phyloP scores from a whole-genome alignment of 2,797 vertebrate species.

The Catostomus latipinnis region DNA sequence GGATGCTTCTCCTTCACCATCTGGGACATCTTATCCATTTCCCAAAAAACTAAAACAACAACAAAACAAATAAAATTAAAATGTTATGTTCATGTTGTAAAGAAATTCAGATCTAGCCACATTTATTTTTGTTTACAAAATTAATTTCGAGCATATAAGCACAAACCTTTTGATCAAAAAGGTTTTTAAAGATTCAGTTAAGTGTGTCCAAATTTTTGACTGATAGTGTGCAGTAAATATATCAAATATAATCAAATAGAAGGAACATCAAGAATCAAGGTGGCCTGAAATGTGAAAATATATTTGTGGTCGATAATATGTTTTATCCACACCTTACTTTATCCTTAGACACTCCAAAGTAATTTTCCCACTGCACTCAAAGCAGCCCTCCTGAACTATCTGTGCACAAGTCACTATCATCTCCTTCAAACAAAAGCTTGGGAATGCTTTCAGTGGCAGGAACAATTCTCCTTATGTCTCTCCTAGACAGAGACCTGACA shows the following conservation, averaged over 20 bases:
- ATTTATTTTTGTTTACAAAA: too few relatives aligned
- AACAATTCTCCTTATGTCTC: constrained; percentile 72
- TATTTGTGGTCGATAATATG: constrained; percentile 16
- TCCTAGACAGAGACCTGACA: constrained; percentile 79
- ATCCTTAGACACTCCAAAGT: constrained; percentile 67
- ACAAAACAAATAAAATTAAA: too few relatives aligned
- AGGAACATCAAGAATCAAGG: background rate
- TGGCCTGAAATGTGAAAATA: constrained; percentile 1
- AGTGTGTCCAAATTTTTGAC: too few relatives aligned
- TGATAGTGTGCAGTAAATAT: background rate
- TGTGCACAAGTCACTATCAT: constrained; percentile 78
- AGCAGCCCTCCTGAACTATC: constrained; percentile 87
- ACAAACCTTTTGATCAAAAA: too few relatives aligned
- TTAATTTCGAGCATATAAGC: too few relatives aligned
- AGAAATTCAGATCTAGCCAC: too few relatives aligned
- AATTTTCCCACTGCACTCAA: constrained; percentile 83
- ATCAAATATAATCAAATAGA: too few relatives aligned
- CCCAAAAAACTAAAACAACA: too few relatives aligned
- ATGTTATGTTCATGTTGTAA: too few relatives aligned
- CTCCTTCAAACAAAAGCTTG: constrained; percentile 82
- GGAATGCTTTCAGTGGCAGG: constrained; percentile 85
- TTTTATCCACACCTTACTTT: constrained; percentile 31
- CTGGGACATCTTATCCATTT: too few relatives aligned
- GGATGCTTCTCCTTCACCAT: too few relatives aligned
- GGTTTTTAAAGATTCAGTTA: too few relatives aligned